Evolutionary conservation across 2,888 invertebrate species (phyloP).

Genomic region (Papilio elwesi): DNA sequence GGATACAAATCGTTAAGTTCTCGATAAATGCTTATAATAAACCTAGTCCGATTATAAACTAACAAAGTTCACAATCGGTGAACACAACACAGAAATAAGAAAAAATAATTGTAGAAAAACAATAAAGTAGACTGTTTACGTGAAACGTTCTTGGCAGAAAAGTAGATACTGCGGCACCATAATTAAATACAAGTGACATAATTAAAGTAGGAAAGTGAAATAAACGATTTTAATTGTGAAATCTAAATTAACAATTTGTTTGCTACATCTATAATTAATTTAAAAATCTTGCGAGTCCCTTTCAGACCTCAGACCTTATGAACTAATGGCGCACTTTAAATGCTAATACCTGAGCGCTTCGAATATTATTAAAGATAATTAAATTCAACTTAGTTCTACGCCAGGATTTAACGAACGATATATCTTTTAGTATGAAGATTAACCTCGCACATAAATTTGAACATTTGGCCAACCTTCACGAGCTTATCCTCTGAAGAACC

Average conservation of each 20-base stretch:
- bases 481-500: conserved; percentile 45
- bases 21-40: no score
- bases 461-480: conserved; percentile 33
- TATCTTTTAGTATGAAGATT: conserved; percentile 33
- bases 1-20: no score
- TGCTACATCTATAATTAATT: neutral
- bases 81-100: no score
- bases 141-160: no score
- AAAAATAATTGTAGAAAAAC: no score
- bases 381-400: conserved; percentile 21
- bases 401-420: conserved; percentile 24
- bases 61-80: no score
- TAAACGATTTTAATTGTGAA: neutral
- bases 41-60: no score
- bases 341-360: conserved; percentile 14
- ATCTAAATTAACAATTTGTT: neutral
- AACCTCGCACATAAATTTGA: conserved; percentile 39
- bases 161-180: no score
- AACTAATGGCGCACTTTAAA: conserved; percentile 14
- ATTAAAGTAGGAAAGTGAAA: neutral
- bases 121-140: no score
- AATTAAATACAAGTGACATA: no score
- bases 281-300: neutral
- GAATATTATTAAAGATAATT: conserved; percentile 30
- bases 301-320: conserved; percentile 3